Conservation (phyloP, 2,797 vertebrate species). For the Borostomias antarcticus region DNA sequence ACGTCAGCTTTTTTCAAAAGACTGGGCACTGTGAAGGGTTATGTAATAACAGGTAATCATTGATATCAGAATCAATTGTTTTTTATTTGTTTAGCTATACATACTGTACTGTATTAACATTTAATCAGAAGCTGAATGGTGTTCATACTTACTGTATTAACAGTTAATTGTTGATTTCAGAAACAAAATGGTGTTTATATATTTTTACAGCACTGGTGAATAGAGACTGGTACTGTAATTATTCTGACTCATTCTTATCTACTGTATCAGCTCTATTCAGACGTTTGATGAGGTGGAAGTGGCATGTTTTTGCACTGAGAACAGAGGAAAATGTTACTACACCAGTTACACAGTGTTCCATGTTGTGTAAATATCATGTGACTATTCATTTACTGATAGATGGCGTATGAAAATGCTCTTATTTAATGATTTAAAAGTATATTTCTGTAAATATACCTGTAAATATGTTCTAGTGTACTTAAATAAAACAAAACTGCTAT, state of each 20-base stretch:
- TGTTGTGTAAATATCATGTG: conserved; percentile 55
- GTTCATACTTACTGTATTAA: too few species aligned
- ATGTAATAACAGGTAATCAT: neutral
- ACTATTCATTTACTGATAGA: conserved; percentile 31
- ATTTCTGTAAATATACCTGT: conserved; percentile 64
- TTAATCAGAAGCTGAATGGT: too few species aligned
- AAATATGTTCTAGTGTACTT: conserved; percentile 56
- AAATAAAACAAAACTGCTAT: conserved; percentile 56
- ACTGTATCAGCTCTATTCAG: conserved; percentile 23
- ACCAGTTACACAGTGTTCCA: conserved; percentile 22
- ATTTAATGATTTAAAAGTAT: conserved; percentile 36
- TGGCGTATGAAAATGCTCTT: too few species aligned
- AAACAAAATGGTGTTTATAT: too few species aligned
- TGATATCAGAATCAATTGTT: neutral
- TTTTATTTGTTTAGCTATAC: neutral
- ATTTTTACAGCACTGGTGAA: conserved; percentile 15
- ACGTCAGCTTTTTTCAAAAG: neutral
- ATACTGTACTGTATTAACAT: neutral
- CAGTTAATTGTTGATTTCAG: too few species aligned
- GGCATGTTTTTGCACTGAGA: conserved; percentile 61
- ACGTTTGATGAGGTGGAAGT: conserved; percentile 39
- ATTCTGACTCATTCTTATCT: conserved; percentile 51
- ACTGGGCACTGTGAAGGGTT: neutral
- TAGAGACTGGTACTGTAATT: conserved; percentile 60
- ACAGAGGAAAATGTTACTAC: conserved; percentile 38